Base-by-base conservation (phyloP, 2,888 invertebrate species). In the Scrobipalpa atriplicella region DNA sequence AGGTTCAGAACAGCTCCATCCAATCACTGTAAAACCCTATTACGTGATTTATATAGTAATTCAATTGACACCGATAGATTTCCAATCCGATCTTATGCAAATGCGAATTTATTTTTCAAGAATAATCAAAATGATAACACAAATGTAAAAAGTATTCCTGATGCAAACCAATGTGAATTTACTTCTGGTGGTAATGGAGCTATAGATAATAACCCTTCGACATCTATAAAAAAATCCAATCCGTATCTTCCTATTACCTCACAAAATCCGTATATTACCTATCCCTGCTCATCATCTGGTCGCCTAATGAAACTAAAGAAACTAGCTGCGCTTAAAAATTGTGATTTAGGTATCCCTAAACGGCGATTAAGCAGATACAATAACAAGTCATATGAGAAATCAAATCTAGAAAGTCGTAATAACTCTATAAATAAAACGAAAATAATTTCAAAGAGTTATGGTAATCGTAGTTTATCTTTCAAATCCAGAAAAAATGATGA, bases 251-350 rank as follows among this genome's bases (percentile, higher is more conserved):
- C 29, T 29, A 29, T 5, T 9, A 18, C 8, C 18, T n/a, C 10
- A n/a, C 16, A 58, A 38, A 16, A 58, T 16, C 58, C 38, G 5
- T 58, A 58, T 38, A 38, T 38, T 13, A 36, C 9, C 29, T 58
- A 38, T 10, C 36, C 58, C 9, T 56, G 54, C 54, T 38, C 58
- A 13, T 58, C 58, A 16, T 58, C 16, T 38, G 58, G 36, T n/a
- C 58, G 58, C 5, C 21, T 21, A 8, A 21, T 29, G 54, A 19
- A 11, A 56, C 29, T 21, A 21, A 29, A 13, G 1, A 21, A 56
- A 56, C 54, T 1, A 56, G 11, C 11, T n/a, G 47, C 47, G 47
- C 6, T 11, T 5, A 13, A 13, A 6, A 29, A 13, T 56, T 56
- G 11, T 21, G 54, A 9, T 56, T 56, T 56, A 56, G 54, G 29